Evolutionary conservation across 2,888 invertebrate genomes (phyloP).

Genomic region (Argyresthia albistria): DNA sequence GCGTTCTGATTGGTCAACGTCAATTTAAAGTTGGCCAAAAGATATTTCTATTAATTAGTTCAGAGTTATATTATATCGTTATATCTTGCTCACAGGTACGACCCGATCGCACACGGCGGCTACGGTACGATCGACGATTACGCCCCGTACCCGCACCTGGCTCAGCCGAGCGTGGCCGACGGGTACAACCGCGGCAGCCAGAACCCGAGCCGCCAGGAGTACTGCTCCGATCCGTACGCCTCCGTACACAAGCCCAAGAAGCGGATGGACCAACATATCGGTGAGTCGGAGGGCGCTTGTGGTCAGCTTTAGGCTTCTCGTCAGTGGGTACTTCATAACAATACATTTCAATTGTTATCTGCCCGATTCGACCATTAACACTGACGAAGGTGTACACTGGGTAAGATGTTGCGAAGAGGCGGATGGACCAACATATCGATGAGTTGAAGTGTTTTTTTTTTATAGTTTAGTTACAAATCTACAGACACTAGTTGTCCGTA

Average conservation of each 20-base stretch:
- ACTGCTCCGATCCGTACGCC: conserved; percentile 90
- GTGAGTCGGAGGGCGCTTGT: conserved; percentile 67
- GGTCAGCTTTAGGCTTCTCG: not conserved
- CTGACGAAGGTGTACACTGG: too few relatives aligned
- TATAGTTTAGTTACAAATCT: too few relatives aligned
- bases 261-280: conserved; percentile 88
- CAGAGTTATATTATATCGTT: too few relatives aligned
- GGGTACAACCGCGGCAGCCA: conserved; percentile 82
- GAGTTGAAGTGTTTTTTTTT: too few relatives aligned
- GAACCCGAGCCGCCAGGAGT: conserved; percentile 85
- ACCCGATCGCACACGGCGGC: conserved; percentile 85
- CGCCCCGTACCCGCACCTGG: conserved; percentile 86
- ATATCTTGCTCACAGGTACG: conserved; percentile 30
- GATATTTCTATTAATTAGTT: too few relatives aligned
- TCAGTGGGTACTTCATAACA: too few relatives aligned
- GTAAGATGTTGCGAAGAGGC: too few relatives aligned
- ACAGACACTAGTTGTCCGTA: too few relatives aligned
- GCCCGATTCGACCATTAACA: too few relatives aligned
- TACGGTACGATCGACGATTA: conserved; percentile 89
- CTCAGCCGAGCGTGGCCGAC: conserved; percentile 76
- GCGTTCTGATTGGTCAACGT: too few relatives aligned
- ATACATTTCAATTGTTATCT: too few relatives aligned
- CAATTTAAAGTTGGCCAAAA: too few relatives aligned
- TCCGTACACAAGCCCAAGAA: conserved; percentile 93
- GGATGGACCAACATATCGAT: conserved; percentile 91